Percentiles rank a stretch among this genome's conserved stretches.
phyloP scores from a whole-genome alignment of 1,140 invertebrate genomes.

The Lamellibrachia luymesi region DNA sequence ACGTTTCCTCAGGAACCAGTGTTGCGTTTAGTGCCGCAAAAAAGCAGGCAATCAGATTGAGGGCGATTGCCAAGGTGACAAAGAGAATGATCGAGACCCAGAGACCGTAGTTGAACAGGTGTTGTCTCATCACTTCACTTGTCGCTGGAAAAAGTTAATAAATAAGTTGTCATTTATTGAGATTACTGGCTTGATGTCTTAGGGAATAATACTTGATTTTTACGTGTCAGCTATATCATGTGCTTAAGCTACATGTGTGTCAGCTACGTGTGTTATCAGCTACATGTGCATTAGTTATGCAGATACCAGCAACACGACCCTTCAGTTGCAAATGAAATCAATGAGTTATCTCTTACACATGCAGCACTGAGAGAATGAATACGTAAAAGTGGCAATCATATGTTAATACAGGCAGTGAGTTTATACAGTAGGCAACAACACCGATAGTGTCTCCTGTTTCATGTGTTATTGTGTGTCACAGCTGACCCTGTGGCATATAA shows the following conservation, averaged over 20 bases:
- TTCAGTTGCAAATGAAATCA: neutral
- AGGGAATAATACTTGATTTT: neutral
- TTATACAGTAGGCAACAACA: neutral
- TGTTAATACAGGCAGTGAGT: neutral
- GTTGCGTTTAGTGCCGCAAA: constrained; percentile 78
- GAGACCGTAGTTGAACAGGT: constrained; percentile 70
- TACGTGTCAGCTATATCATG: too few relatives aligned
- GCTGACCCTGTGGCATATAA: neutral
- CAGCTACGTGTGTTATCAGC: neutral
- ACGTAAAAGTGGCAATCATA: neutral
- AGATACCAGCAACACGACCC: neutral
- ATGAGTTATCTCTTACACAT: neutral
- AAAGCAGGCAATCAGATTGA: constrained; percentile 68
- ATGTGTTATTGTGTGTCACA: neutral
- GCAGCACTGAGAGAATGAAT: neutral
- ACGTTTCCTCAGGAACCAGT: constrained; percentile 70
- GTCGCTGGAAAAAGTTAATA: neutral
- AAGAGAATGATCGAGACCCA: constrained; percentile 72
- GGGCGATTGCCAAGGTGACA: constrained; percentile 66
- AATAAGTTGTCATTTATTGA: neutral
- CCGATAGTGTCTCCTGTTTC: neutral
- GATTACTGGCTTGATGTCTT: neutral
- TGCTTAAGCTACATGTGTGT: neutral
- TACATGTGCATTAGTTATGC: too few relatives aligned
- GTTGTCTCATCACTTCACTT: constrained; percentile 38